Conservation (phyloP, 2,113 vertebrate species). For the Chrysochloris asiatica region DNA sequence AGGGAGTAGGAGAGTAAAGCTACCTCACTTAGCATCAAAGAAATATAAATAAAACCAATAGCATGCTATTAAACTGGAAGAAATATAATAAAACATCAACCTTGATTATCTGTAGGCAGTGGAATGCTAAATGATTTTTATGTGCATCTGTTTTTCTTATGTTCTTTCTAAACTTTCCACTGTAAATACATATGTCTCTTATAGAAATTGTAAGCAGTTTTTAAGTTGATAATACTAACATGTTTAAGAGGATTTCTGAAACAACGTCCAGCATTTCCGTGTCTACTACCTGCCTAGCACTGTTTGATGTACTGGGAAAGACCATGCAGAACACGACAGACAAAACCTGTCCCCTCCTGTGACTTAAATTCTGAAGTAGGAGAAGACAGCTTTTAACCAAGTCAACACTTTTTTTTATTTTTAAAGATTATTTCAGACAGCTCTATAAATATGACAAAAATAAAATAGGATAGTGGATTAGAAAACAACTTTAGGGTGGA, state of each 20-base stretch:
- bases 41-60: not conserved
- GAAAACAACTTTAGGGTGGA: not conserved
- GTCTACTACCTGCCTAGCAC: not conserved
- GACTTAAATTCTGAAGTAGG: not conserved
- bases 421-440: not conserved
- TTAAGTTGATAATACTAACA: not conserved
- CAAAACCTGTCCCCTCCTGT: not conserved
- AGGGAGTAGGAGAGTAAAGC: too few relatives aligned
- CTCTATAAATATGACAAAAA: slow-evolving; percentile 7
- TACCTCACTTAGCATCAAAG: not conserved
- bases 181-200: not conserved
- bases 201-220: slow-evolving; percentile 1
- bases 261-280: not conserved
- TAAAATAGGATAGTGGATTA: not conserved
- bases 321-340: not conserved
- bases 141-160: not conserved
- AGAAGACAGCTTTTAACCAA: not conserved
- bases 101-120: not conserved
- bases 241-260: slow-evolving; percentile 9
- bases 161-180: not conserved
- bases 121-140: not conserved
- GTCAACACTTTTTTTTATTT: not conserved
- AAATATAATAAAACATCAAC: slow-evolving; percentile 6
- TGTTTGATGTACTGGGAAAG: not conserved
- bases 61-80: not conserved